Percentiles rank a stretch among this genome's conserved stretches.
Evolutionary conservation across 2,888 invertebrate species (phyloP).

Genomic region (Autographa pulchrina): DNA sequence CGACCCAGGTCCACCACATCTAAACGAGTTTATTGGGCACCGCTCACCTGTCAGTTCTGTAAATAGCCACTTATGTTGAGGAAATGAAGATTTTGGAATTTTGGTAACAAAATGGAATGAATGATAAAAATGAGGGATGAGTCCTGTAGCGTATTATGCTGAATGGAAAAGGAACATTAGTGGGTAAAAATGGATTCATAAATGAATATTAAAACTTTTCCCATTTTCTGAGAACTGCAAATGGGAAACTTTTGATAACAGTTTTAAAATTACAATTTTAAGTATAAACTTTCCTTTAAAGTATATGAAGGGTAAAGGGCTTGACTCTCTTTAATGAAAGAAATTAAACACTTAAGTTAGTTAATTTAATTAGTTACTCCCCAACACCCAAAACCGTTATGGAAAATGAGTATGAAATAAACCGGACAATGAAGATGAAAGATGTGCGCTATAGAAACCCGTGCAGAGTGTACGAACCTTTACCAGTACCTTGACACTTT

Average conservation of each 20-base stretch:
- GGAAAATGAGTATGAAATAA: constrained; percentile 41
- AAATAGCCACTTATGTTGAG: constrained; percentile 12
- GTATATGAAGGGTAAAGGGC: no score
- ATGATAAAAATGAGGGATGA: background rate
- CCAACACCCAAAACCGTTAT: background rate
- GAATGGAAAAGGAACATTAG: no score
- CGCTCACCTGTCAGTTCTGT: constrained; percentile 84
- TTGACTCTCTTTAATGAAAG: background rate
- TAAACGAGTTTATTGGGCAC: constrained; percentile 93
- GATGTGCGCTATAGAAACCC: constrained; percentile 60
- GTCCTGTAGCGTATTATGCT: no score
- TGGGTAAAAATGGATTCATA: no score
- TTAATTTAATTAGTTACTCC: background rate
- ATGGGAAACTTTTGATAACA: no score
- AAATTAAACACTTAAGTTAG: background rate
- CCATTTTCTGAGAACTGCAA: no score
- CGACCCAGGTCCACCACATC: constrained; percentile 91
- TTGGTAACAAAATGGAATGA: background rate
- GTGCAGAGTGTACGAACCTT: constrained; percentile 81
- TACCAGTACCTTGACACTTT: constrained; percentile 91
- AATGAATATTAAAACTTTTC: no score
- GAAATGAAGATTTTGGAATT: background rate
- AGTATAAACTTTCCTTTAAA: no score
- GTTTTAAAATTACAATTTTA: no score
- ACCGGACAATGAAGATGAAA: constrained; percentile 38